Conservation (phyloP, 2,888 invertebrate genomes). For the Molorchus minor region DNA sequence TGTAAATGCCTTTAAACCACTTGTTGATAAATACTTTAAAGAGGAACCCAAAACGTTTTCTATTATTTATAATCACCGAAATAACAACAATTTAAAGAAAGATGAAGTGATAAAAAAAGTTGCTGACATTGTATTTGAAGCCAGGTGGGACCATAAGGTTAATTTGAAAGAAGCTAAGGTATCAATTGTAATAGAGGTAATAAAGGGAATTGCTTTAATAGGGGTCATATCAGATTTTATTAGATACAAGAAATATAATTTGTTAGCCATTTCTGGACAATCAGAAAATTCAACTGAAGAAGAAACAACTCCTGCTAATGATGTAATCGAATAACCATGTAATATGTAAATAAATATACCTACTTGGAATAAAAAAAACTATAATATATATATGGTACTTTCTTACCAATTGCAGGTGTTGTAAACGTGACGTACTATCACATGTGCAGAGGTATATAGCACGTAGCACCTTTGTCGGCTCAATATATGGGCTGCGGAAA, state of each 20-base stretch:
- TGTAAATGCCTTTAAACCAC: slow-evolving; percentile 59
- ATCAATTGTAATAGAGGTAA: slow-evolving; percentile 84
- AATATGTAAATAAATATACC: too few relatives aligned
- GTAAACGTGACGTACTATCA: too few relatives aligned
- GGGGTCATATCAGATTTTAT: slow-evolving; percentile 83
- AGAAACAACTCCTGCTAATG: too few relatives aligned
- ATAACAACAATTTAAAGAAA: slow-evolving; percentile 74
- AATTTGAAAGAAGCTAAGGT: slow-evolving; percentile 80
- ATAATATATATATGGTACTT: too few relatives aligned
- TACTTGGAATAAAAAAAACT: too few relatives aligned
- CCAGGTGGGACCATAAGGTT: slow-evolving; percentile 78
- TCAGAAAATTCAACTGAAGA: background rate
- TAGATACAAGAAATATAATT: slow-evolving; percentile 84
- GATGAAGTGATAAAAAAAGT: slow-evolving; percentile 77
- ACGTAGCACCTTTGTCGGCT: too few relatives aligned
- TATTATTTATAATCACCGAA: slow-evolving; percentile 80
- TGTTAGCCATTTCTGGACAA: slow-evolving; percentile 68
- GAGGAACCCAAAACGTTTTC: slow-evolving; percentile 78
- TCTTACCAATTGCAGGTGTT: too few relatives aligned
- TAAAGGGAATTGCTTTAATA: slow-evolving; percentile 81
- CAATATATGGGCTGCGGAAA: too few relatives aligned
- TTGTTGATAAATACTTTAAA: slow-evolving; percentile 80
- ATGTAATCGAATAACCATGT: too few relatives aligned
- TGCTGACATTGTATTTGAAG: slow-evolving; percentile 74
- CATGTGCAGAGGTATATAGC: too few relatives aligned